A percentile compares a stretch with the other conserved stretches of the same genome.
phyloP scores from a whole-genome alignment of 2,888 invertebrate species.

The Erebia epiphron region DNA sequence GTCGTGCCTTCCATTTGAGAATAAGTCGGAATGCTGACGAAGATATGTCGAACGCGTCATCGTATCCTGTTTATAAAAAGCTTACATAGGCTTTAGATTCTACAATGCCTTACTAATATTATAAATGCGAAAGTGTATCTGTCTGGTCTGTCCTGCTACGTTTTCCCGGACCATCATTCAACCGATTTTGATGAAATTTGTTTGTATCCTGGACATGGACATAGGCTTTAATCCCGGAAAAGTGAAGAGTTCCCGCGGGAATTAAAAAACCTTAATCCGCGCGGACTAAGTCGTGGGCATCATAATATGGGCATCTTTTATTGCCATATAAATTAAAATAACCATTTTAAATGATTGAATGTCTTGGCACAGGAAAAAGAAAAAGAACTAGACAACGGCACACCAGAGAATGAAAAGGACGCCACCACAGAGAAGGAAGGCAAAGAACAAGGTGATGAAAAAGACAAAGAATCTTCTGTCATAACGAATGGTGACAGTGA shows the following conservation, averaged over 20 bases:
- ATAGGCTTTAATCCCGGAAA: too few relatives aligned
- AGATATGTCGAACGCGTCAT: slow-evolving; percentile 26
- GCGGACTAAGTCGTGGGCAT: too few relatives aligned
- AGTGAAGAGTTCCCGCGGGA: too few relatives aligned
- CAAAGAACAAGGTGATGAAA: slow-evolving; percentile 58
- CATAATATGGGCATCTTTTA: too few relatives aligned
- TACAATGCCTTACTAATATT: not conserved
- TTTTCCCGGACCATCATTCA: too few relatives aligned
- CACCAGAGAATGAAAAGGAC: slow-evolving; percentile 86
- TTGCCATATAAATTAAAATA: too few relatives aligned
- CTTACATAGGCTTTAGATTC: not conserved
- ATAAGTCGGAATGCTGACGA: slow-evolving; percentile 27
- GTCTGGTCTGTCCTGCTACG: too few relatives aligned
- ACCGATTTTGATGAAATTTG: too few relatives aligned
- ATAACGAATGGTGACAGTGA: slow-evolving; percentile 75
- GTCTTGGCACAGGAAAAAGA: slow-evolving; percentile 82
- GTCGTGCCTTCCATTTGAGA: slow-evolving; percentile 26
- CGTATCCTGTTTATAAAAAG: slow-evolving; percentile 19
- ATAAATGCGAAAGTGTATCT: too few relatives aligned
- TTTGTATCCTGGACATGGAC: too few relatives aligned
- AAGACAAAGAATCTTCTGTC: slow-evolving; percentile 55
- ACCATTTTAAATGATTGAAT: not conserved
- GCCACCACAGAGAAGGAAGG: slow-evolving; percentile 85
- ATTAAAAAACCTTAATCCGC: too few relatives aligned
- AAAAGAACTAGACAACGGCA: slow-evolving; percentile 80